A percentile compares a stretch with the other conserved stretches of the same genome.
Conservation (phyloP, 2,797 vertebrate genomes). For the Podarcis lilfordi region DNA sequence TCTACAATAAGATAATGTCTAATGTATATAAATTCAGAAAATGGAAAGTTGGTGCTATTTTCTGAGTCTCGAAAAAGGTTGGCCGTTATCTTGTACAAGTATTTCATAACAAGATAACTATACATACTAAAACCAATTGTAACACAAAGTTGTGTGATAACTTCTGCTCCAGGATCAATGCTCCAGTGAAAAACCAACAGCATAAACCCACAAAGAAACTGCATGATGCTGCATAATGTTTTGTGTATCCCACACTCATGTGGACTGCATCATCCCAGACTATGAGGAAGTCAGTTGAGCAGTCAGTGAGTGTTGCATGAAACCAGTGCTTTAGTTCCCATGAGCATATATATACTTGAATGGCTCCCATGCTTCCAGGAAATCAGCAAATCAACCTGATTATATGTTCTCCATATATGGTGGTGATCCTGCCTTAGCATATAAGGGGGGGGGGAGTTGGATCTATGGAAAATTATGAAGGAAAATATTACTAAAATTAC, state of each 20-base stretch:
- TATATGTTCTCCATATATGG: not conserved
- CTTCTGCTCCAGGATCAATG: not conserved
- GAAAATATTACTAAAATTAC: not conserved
- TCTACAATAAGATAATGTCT: not conserved
- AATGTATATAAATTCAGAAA: not conserved
- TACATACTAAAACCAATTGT: not conserved
- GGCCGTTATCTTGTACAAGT: not conserved
- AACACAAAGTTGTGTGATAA: not conserved
- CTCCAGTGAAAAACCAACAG: not conserved
- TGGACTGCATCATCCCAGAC: not conserved
- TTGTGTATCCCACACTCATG: not conserved
- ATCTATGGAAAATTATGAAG: not conserved
- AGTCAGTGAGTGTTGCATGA: not conserved
- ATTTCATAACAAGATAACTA: not conserved
- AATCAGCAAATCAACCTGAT: not conserved
- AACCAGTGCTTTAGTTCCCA: not conserved
- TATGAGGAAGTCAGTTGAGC: not conserved
- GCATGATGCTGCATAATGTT: not conserved
- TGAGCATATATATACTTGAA: not conserved
- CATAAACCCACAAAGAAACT: not conserved
- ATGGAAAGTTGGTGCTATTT: not conserved
- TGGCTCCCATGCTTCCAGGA: not conserved
- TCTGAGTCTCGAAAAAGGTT: not conserved
- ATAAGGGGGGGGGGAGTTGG: not conserved
- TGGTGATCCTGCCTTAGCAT: not conserved